Evolutionary conservation across 2,888 invertebrate species (phyloP), one percentile per base, ranked within the genome.

Genomic region (Sphecodes monilicornis): DNA sequence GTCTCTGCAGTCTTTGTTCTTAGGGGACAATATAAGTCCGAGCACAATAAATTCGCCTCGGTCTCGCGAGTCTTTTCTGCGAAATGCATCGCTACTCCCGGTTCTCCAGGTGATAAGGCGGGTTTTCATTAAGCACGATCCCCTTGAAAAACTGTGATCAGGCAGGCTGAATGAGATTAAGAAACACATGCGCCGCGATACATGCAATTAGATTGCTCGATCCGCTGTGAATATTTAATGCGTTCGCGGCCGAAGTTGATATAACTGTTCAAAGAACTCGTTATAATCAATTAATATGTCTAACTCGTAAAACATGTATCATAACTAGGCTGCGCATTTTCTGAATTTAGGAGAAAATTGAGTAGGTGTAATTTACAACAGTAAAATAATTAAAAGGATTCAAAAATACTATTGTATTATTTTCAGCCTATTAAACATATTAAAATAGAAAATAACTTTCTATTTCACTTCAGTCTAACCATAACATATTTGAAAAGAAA

Each of bases 21-120:
- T 86, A 72, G 71, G 70, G 64, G 50, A 88, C 79, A 88, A 90
- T 89, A 87, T 85, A 78, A 88, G 72, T 86, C 78, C 73, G 76
- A 80, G 81, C 57, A 83, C 78, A 79, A 87, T 88, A 89, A 88
- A 87, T 89, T 89, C 82, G 80, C 83, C 81, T 81, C 78, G 43
- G 69, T 76, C 81, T 71, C 22, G 71, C 69, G 75, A 46, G 50
- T 57, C 36, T 64, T 78, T 72, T 78, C 77, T 72, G 71, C 64
- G 70, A 77, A 36, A 77, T 68, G 57, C 36, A 76, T 66, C 69
- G 39, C 41, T 6, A 36, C 32, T 80, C 60, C 29, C 50, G 39
- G 54, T 66, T 26, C 29, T 66, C 66, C 64, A 50, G 50, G 68
- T 85, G 78, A 87, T 85, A 89, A 85, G 43, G 69, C 60, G 74